These are phyloP conservation scores for Serinus canaria DNA, from an alignment of 2,113 vertebrate genomes.

Conservation along the genomic window DNA sequence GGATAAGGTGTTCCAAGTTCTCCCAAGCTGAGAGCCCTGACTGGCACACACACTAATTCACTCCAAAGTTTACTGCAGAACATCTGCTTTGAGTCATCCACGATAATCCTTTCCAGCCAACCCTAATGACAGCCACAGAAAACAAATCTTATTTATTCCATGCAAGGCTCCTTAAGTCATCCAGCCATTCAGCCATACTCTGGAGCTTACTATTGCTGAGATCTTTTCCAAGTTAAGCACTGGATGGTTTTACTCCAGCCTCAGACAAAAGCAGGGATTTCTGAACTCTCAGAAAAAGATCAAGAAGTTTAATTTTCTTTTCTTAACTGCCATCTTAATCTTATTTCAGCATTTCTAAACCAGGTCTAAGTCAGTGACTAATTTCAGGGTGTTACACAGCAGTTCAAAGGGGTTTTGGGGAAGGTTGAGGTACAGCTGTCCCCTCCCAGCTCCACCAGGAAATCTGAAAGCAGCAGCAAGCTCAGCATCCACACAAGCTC, in stretches of 20 bases:
- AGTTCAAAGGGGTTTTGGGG: neutral
- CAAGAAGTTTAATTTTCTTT: neutral
- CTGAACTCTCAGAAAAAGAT: neutral
- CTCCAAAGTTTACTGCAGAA: neutral
- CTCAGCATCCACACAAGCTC: neutral
- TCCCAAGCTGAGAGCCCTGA: neutral
- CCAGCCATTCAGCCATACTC: neutral
- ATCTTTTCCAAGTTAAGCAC: neutral
- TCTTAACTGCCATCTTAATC: neutral
- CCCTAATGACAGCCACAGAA: conserved; percentile 10
- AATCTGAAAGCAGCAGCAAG: neutral
- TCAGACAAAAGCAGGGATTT: neutral
- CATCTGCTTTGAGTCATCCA: conserved; percentile 46
- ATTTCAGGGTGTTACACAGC: neutral
- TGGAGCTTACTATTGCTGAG: neutral
- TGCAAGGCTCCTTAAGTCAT: neutral
- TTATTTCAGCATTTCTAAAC: neutral
- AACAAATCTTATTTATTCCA: conserved; percentile 44
- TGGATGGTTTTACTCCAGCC: neutral
- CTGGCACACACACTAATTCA: neutral
- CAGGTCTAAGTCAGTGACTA: neutral
- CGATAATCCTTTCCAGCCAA: conserved; percentile 12
- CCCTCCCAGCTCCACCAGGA: neutral
- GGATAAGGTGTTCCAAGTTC: rapidly evolving
- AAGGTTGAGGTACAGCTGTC: neutral